Percentiles rank a stretch among this genome's conserved stretches.
phyloP scores from a whole-genome alignment of 2,888 invertebrate genomes.

The Drosophila quasianomalipes region DNA sequence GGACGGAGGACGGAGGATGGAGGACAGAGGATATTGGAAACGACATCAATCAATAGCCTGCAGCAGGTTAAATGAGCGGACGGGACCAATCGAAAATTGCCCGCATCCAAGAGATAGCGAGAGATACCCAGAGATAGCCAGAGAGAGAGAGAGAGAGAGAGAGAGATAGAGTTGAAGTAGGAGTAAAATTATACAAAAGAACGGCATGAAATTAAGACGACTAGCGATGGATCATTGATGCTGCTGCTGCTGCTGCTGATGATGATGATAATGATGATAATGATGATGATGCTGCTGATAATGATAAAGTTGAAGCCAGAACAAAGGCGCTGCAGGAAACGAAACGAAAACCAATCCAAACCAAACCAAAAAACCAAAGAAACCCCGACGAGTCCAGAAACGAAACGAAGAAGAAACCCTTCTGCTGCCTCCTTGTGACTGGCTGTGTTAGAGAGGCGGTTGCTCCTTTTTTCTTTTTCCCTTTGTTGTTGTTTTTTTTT shows the following conservation, averaged over 20 bases:
- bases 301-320: conserved; percentile 51
- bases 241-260: conserved; percentile 27
- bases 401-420: conserved; percentile 48
- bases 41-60: conserved; percentile 72
- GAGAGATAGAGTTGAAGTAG: conserved; percentile 1
- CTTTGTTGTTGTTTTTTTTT: background rate
- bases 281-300: conserved; percentile 25
- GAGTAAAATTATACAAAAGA: conserved; percentile 56
- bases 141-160: conserved; percentile 1
- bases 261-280: conserved; percentile 8
- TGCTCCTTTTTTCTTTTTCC: conserved; percentile 25
- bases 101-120: conserved; percentile 53
- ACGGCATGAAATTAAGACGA: conserved; percentile 76
- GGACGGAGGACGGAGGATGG: conserved; percentile 16
- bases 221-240: conserved; percentile 68
- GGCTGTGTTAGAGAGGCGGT: conserved; percentile 33
- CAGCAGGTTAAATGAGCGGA: conserved; percentile 55
- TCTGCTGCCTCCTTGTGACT: conserved; percentile 23
- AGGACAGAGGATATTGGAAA: conserved; percentile 53
- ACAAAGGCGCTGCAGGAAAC: conserved; percentile 61
- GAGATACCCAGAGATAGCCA: background rate
- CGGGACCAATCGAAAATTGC: conserved; percentile 48
- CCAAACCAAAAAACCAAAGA: conserved; percentile 9
- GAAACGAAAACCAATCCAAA: conserved; percentile 28
- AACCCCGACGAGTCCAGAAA: conserved; percentile 11